Percentiles rank a stretch among this genome's conserved stretches.
phyloP scores from a whole-genome alignment of 1,140 invertebrate genomes.

The Pachyrhynchus sulphureomaculatus region DNA sequence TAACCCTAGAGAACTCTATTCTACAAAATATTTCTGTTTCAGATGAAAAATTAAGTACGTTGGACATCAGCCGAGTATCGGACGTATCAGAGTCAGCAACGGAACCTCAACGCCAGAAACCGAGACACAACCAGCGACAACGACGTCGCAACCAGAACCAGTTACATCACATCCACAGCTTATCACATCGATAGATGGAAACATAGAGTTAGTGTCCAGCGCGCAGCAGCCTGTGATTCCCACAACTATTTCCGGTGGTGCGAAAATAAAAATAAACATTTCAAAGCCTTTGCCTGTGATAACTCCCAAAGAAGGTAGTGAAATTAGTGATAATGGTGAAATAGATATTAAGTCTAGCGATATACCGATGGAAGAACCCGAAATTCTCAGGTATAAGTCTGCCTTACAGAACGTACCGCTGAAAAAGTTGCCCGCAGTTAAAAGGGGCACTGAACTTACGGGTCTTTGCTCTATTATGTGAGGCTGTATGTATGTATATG shows the following conservation, averaged over 20 bases:
- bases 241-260: conserved; percentile 52
- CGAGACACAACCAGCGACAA: conserved; percentile 21
- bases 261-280: conserved; percentile 81
- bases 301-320: conserved; percentile 44
- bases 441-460: conserved; percentile 75
- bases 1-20: too few species aligned
- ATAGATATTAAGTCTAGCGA: conserved; percentile 17
- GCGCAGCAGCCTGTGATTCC: conserved; percentile 51
- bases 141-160: background rate
- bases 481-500: conserved; percentile 41
- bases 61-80: background rate
- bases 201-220: conserved; percentile 63
- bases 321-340: conserved; percentile 24
- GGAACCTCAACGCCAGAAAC: conserved; percentile 4
- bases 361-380: conserved; percentile 50
- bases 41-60: background rate
- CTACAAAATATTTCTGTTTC: too few species aligned
- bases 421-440: conserved; percentile 67
- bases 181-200: conserved; percentile 70
- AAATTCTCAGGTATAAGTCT: conserved; percentile 65
- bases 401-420: conserved; percentile 65
- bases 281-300: conserved; percentile 62
- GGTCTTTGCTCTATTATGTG: conserved; percentile 86
- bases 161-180: conserved; percentile 64
- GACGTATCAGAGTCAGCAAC: background rate